Evolutionary conservation across 1,140 invertebrate species (phyloP).

Genomic region (Saccostrea echinata): DNA sequence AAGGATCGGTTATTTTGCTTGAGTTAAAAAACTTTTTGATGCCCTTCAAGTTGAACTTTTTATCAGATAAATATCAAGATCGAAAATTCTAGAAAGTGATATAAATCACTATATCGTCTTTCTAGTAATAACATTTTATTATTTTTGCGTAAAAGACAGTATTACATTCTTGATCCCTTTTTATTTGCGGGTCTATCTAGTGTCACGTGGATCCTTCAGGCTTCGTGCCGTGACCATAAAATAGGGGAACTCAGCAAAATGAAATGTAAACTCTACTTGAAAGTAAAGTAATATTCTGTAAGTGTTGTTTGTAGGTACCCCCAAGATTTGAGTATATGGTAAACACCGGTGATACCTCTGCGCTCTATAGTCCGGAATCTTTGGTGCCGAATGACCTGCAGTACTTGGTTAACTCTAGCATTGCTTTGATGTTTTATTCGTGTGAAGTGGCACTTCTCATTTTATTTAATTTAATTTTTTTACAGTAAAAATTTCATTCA

Average conservation of each 20-base stretch:
- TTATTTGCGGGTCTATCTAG: neutral
- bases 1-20: neutral
- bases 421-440: neutral
- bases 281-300: neutral
- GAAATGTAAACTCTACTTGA: neutral
- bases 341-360: neutral
- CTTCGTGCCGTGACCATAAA: constrained; percentile 20
- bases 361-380: neutral
- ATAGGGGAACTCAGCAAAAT: neutral
- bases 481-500: neutral
- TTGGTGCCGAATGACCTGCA: neutral
- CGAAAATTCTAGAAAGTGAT: neutral
- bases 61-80: neutral
- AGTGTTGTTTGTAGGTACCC: neutral
- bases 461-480: neutral
- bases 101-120: too few relatives aligned
- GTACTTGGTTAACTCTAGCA: neutral
- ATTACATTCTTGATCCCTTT: neutral
- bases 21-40: neutral
- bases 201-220: neutral
- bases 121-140: too few relatives aligned
- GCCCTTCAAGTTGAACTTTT: neutral
- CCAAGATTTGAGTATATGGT: neutral
- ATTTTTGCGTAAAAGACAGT: too few relatives aligned
- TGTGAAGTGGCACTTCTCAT: neutral